These are phyloP conservation scores for Ephestia elutella DNA, from an alignment of 1,140 invertebrate species.

Conservation along the genomic window DNA sequence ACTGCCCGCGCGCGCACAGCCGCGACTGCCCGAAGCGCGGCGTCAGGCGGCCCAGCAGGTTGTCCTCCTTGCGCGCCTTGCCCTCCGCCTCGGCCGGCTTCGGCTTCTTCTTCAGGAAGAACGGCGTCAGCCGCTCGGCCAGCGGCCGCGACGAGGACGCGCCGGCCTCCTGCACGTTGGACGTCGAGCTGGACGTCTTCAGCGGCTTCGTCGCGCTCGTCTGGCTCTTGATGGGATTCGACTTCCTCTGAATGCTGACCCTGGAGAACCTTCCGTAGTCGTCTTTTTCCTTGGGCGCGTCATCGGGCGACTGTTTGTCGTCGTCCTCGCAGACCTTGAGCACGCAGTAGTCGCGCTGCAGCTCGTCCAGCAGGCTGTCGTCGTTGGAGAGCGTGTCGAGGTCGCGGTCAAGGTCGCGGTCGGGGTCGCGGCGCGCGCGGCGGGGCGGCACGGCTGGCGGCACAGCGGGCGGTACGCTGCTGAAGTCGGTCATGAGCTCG, in stretches of 20 bases:
- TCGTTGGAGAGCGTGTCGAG: constrained; percentile 49
- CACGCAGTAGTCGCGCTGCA: constrained; percentile 58
- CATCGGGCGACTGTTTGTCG: no score
- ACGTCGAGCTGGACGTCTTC: constrained; percentile 59
- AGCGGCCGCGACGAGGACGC: constrained; percentile 55
- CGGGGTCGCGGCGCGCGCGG: constrained; percentile 23
- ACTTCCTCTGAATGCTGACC: constrained; percentile 63
- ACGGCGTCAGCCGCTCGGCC: constrained; percentile 58
- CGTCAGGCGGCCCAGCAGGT: constrained; percentile 58
- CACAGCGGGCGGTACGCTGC: constrained; percentile 42
- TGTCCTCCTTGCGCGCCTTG: constrained; percentile 55
- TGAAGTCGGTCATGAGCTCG: constrained; percentile 67
- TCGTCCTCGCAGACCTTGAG: constrained; percentile 61
- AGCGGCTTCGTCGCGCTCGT: constrained; percentile 43
- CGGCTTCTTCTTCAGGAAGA: constrained; percentile 66
- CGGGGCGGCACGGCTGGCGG: constrained; percentile 65
- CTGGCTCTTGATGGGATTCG: constrained; percentile 64
- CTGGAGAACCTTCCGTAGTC: constrained; percentile 61
- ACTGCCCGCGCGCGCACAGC: constrained; percentile 53
- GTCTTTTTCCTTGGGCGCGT: constrained; percentile 29
- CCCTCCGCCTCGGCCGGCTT: constrained; percentile 42
- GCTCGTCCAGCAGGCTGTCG: constrained; percentile 59
- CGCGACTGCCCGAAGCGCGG: constrained; percentile 65
- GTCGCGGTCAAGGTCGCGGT: constrained; percentile 29
- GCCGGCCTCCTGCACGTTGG: constrained; percentile 52